These are phyloP conservation scores for Carposina sasakii DNA, from an alignment of 1,140 invertebrate genomes.

Conservation along the genomic window DNA sequence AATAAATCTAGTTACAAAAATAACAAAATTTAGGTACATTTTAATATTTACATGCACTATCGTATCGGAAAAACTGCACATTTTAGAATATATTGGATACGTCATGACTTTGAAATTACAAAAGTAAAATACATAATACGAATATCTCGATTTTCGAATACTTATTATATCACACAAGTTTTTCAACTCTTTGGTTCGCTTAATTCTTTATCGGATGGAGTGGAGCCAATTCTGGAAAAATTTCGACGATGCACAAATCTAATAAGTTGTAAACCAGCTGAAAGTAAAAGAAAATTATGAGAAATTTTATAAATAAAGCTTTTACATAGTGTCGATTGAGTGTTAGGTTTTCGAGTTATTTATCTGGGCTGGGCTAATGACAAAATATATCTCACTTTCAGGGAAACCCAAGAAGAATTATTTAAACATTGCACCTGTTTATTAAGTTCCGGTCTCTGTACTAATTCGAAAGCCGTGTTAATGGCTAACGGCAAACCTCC, in stretches of 20 bases:
- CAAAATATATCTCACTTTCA: too few species aligned
- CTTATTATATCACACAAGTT: slow-evolving; percentile 13
- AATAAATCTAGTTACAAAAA: slow-evolving; percentile 47
- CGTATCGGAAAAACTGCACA: slow-evolving; percentile 19
- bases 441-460: slow-evolving; percentile 46
- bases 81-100: slow-evolving; percentile 28
- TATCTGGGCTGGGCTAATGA: too few species aligned
- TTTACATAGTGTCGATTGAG: too few species aligned
- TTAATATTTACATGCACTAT: slow-evolving; percentile 48
- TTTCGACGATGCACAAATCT: slow-evolving; percentile 57
- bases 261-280: slow-evolving; percentile 68
- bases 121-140: slow-evolving; percentile 16
- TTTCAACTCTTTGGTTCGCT: slow-evolving; percentile 45
- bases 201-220: slow-evolving; percentile 15
- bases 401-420: too few species aligned
- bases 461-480: slow-evolving; percentile 28
- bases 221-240: slow-evolving; percentile 59
- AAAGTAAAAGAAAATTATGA: slow-evolving; percentile 28
- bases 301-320: too few species aligned
- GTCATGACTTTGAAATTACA: slow-evolving; percentile 13
- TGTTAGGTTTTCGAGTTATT: too few species aligned
- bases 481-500: slow-evolving; percentile 19
- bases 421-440: too few species aligned
- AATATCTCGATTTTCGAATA: too few species aligned
- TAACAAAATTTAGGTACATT: slow-evolving; percentile 41